A percentile compares a stretch with the other conserved stretches of the same genome.
Evolutionary conservation across 2,888 invertebrate genomes (phyloP).

Genomic region (Eutolmus rufibarbis): DNA sequence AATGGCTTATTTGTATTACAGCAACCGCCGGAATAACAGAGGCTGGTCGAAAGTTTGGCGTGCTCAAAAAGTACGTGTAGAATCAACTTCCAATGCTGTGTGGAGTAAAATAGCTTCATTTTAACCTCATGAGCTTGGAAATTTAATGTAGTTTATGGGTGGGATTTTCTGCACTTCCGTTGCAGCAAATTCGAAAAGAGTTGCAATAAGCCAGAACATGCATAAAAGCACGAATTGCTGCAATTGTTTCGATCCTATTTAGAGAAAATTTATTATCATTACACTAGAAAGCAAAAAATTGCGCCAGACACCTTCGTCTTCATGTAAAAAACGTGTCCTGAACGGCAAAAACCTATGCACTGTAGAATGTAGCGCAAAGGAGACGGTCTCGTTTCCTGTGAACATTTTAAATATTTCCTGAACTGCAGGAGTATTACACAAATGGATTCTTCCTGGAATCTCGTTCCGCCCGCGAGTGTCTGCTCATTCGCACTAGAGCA

Average conservation of each 20-base stretch:
- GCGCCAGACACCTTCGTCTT: neutral
- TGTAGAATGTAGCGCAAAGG: neutral
- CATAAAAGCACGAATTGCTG: neutral
- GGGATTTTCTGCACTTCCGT: neutral
- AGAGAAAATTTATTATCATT: neutral
- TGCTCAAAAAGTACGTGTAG: neutral
- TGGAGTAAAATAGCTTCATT: neutral
- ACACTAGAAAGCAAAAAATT: neutral
- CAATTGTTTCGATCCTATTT: neutral
- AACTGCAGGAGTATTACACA: neutral
- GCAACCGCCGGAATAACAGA: neutral
- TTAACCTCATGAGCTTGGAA: neutral
- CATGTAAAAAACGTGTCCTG: neutral
- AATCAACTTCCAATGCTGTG: too few relatives aligned
- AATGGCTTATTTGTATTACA: neutral
- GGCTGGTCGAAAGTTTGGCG: neutral
- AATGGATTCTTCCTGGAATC: neutral
- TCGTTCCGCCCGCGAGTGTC: too few relatives aligned
- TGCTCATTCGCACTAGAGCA: neutral
- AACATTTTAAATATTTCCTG: conserved; percentile 8
- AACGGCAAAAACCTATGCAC: neutral
- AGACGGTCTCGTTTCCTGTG: neutral
- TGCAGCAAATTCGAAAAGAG: neutral
- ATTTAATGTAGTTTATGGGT: neutral
- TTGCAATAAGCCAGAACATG: neutral